phyloP scores from a whole-genome alignment of 2,888 invertebrate genomes.

The Drosophila niveifrons region DNA sequence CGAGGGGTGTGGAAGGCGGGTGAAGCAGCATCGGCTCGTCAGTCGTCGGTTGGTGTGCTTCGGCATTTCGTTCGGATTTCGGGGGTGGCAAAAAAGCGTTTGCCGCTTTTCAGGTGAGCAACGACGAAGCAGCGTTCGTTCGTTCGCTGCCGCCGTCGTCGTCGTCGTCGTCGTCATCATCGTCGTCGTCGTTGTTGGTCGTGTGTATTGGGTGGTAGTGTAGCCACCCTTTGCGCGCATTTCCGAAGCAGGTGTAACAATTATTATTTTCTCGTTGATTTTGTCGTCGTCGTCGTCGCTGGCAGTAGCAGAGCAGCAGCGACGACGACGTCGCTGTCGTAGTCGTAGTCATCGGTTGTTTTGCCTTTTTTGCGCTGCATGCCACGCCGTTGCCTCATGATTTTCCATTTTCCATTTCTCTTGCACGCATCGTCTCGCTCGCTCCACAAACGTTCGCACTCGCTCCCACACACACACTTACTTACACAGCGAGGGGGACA shows the following conservation, averaged over 20 bases:
- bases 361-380: conserved; percentile 59
- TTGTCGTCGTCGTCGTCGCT: conserved; percentile 67
- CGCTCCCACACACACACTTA: conserved; percentile 44
- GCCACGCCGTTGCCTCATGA: conserved; percentile 35
- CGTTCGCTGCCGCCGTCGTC: conserved; percentile 17
- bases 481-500: not conserved
- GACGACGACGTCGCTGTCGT: conserved; percentile 36
- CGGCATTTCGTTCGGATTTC: conserved; percentile 58
- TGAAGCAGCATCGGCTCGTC: conserved; percentile 43
- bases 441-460: conserved; percentile 41
- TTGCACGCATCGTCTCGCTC: conserved; percentile 57
- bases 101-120: conserved; percentile 71
- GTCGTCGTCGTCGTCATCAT: conserved; percentile 32
- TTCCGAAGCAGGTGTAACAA: conserved; percentile 84
- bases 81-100: conserved; percentile 54
- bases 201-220: conserved; percentile 48
- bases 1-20: conserved; percentile 3
- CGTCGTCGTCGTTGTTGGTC: conserved; percentile 46
- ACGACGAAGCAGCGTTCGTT: conserved; percentile 31
- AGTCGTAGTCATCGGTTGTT: conserved; percentile 37
- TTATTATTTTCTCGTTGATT: conserved; percentile 83
- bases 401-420: conserved; percentile 64
- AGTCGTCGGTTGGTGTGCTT: conserved; percentile 58
- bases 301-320: conserved; percentile 34
- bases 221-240: conserved; percentile 64